Conservation (phyloP, 1,140 invertebrate species). For the Carposina sasakii region DNA sequence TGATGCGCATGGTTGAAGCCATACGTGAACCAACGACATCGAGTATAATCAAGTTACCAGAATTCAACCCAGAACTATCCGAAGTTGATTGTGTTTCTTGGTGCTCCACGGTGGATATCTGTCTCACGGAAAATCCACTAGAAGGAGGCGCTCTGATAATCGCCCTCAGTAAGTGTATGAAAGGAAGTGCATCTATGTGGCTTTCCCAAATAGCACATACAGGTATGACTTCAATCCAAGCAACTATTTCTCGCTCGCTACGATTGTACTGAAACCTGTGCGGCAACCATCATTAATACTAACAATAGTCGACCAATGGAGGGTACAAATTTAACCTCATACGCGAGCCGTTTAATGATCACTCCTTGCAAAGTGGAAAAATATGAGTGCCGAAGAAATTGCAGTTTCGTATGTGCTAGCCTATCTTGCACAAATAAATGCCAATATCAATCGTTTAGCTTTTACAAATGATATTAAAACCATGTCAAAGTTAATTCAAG, state of each 20-base stretch:
- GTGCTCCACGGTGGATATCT: constrained; percentile 4
- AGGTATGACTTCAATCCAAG: constrained; percentile 25
- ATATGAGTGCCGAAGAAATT: too few relatives aligned
- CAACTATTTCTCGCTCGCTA: background rate
- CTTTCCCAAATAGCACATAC: constrained; percentile 8
- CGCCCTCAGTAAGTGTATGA: background rate
- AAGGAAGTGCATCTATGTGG: background rate
- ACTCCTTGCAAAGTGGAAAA: too few relatives aligned
- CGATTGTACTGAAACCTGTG: background rate
- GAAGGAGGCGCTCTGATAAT: constrained; percentile 1
- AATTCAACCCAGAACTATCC: constrained; percentile 1
- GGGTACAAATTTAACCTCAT: too few relatives aligned
- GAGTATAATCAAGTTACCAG: background rate
- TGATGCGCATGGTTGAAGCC: too few relatives aligned
- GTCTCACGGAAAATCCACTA: background rate
- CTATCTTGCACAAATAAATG: too few relatives aligned
- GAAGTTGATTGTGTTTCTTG: background rate
- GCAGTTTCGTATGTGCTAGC: too few relatives aligned
- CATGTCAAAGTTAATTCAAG: too few relatives aligned
- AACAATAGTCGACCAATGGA: too few relatives aligned
- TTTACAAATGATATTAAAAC: too few relatives aligned
- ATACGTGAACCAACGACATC: background rate
- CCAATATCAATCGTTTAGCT: too few relatives aligned
- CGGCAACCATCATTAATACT: background rate
- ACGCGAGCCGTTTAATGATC: too few relatives aligned